These are phyloP conservation scores for Drosophila biarmipes DNA, from an alignment of 1,140 invertebrate genomes.

Conservation along the genomic window DNA sequence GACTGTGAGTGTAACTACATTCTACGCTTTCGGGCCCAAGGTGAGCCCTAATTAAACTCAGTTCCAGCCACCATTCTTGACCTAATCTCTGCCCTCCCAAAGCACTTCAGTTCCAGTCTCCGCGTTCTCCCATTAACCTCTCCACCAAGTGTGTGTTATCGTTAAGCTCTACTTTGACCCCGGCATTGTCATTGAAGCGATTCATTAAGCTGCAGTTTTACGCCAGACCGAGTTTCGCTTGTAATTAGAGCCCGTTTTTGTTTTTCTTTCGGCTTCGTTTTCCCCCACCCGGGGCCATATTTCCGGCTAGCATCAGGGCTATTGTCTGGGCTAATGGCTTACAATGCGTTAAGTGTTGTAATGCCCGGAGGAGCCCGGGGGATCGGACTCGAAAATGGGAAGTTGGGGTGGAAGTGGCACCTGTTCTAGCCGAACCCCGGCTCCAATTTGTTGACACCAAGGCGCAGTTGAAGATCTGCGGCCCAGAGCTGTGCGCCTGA, in stretches of 20 bases:
- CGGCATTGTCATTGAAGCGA: slow-evolving; percentile 63
- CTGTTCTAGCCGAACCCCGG: slow-evolving; percentile 28
- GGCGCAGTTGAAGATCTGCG: background rate
- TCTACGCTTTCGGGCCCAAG: slow-evolving; percentile 10
- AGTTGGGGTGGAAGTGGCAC: too few species aligned
- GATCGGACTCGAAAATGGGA: slow-evolving; percentile 27
- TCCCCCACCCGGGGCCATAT: slow-evolving; percentile 26
- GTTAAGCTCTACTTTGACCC: slow-evolving; percentile 37
- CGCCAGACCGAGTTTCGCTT: slow-evolving; percentile 46
- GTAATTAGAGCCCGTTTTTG: slow-evolving; percentile 50
- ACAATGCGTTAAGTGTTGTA: slow-evolving; percentile 53
- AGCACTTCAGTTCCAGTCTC: slow-evolving; percentile 7
- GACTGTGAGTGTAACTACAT: slow-evolving; percentile 11
- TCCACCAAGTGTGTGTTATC: slow-evolving; percentile 33
- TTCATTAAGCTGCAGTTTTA: slow-evolving; percentile 66
- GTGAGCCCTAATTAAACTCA: slow-evolving; percentile 2
- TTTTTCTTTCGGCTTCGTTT: background rate
- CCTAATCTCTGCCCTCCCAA: background rate
- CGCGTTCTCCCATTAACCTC: slow-evolving; percentile 36
- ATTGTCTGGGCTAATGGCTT: slow-evolving; percentile 58
- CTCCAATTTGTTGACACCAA: slow-evolving; percentile 59
- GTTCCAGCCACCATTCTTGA: slow-evolving; percentile 12
- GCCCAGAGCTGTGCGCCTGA: background rate
- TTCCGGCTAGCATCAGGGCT: slow-evolving; percentile 52
- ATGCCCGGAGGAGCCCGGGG: slow-evolving; percentile 8